Conservation (phyloP, 2,797 vertebrate species). For the Gallinago stenura region DNA sequence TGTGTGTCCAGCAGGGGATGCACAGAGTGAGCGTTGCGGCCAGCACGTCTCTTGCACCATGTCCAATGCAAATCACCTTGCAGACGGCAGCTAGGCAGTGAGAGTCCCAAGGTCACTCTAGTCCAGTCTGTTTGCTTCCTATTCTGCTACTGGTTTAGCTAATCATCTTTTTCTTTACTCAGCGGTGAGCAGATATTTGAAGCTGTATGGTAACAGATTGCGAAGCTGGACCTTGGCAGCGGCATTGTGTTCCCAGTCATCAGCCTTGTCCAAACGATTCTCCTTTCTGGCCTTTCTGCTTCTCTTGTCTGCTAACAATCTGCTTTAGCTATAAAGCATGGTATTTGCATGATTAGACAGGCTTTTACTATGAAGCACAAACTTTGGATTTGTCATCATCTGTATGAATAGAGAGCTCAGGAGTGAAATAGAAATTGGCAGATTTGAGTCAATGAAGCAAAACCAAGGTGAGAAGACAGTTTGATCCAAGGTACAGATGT, state of each 20-base stretch:
- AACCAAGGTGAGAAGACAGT: not conserved
- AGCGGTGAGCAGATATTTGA: constrained; percentile 51
- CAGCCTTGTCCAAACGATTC: not conserved
- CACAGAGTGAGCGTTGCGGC: constrained; percentile 42
- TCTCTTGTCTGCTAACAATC: not conserved
- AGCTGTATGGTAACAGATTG: constrained; percentile 14
- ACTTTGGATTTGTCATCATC: not conserved
- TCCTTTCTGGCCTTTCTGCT: not conserved
- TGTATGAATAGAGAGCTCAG: not conserved
- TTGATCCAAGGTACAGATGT: not conserved
- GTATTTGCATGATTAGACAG: not conserved
- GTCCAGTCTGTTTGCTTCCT: constrained; percentile 47
- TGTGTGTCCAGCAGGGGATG: constrained; percentile 61
- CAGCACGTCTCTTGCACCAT: not conserved
- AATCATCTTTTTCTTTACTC: constrained; percentile 54
- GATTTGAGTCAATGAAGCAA: not conserved
- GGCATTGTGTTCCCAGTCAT: not conserved
- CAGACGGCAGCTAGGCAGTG: not conserved
- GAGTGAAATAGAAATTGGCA: not conserved
- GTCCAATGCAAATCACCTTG: not conserved
- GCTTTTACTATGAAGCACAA: not conserved
- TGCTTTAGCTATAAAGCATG: not conserved
- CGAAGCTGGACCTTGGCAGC: constrained; percentile 19
- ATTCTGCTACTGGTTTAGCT: constrained; percentile 54
- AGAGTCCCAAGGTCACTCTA: constrained; percentile 35